A percentile compares a stretch with the other conserved stretches of the same genome.
Evolutionary conservation across 2,888 invertebrate genomes (phyloP).

Genomic region (Metalampra italica): DNA sequence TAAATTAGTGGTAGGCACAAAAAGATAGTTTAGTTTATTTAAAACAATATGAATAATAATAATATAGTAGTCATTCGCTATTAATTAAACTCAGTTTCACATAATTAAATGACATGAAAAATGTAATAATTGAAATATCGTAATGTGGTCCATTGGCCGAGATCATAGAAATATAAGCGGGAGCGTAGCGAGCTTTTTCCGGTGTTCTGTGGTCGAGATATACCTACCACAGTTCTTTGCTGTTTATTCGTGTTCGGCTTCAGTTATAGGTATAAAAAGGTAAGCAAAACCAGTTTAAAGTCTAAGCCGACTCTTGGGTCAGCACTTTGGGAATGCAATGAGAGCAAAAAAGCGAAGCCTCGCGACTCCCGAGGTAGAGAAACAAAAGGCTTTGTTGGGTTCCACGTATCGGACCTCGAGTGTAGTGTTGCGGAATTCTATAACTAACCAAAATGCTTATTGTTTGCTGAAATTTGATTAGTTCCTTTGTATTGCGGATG

Average conservation of each 20-base stretch:
- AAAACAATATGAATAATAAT: no score
- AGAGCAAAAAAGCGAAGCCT: constrained; percentile 60
- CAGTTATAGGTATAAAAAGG: background rate
- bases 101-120: no score
- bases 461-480: constrained; percentile 63
- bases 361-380: constrained; percentile 39
- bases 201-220: no score
- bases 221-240: no score
- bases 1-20: no score
- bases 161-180: no score
- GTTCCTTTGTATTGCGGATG: constrained; percentile 12
- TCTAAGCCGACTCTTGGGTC: constrained; percentile 56
- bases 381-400: constrained; percentile 76
- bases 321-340: constrained; percentile 68
- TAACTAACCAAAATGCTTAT: constrained; percentile 56
- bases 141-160: no score
- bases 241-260: background rate
- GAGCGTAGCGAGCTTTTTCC: no score
- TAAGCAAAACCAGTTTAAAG: constrained; percentile 52
- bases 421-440: constrained; percentile 68
- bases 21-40: no score
- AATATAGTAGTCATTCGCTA: no score
- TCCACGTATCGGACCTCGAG: constrained; percentile 58
- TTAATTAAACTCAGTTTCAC: no score
- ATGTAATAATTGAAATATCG: no score